Evolutionary conservation across 2,888 invertebrate species (phyloP).

Genomic region (Malachius bipustulatus): DNA sequence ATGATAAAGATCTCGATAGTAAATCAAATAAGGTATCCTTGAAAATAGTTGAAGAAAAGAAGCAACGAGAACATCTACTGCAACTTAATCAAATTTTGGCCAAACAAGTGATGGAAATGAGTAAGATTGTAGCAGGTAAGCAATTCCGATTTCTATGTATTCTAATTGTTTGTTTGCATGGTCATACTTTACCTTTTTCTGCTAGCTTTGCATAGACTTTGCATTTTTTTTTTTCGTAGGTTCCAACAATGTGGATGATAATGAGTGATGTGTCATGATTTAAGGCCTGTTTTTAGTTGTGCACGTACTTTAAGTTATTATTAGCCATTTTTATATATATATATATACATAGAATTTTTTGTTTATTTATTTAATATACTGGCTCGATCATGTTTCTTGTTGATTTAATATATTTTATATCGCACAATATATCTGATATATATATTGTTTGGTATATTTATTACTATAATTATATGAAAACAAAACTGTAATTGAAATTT

Average conservation of each 20-base stretch:
- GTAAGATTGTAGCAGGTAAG: slow-evolving; percentile 90
- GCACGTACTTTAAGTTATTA: slow-evolving; percentile 9
- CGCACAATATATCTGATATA: no score
- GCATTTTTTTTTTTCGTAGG: slow-evolving; percentile 31
- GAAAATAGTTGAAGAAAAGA: slow-evolving; percentile 62
- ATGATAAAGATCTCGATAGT: slow-evolving; percentile 26
- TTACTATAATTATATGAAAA: no score
- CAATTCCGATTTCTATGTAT: slow-evolving; percentile 19
- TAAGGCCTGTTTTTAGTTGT: slow-evolving; percentile 35
- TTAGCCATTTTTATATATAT: not conserved
- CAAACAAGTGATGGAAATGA: slow-evolving; percentile 88
- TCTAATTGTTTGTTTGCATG: slow-evolving; percentile 15
- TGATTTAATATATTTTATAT: no score
- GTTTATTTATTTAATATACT: no score
- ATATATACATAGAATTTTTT: no score
- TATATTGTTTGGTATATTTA: no score
- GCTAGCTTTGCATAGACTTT: slow-evolving; percentile 20
- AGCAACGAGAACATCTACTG: slow-evolving; percentile 77
- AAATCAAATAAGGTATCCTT: slow-evolving; percentile 33
- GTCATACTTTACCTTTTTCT: slow-evolving; percentile 7
- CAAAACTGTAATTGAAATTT: no score
- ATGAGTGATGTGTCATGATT: slow-evolving; percentile 27
- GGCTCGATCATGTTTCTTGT: no score
- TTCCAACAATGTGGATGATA: slow-evolving; percentile 32
- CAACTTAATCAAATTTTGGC: slow-evolving; percentile 87